Conservation (phyloP, 2,113 vertebrate species). For the Crypturellus undulatus region DNA sequence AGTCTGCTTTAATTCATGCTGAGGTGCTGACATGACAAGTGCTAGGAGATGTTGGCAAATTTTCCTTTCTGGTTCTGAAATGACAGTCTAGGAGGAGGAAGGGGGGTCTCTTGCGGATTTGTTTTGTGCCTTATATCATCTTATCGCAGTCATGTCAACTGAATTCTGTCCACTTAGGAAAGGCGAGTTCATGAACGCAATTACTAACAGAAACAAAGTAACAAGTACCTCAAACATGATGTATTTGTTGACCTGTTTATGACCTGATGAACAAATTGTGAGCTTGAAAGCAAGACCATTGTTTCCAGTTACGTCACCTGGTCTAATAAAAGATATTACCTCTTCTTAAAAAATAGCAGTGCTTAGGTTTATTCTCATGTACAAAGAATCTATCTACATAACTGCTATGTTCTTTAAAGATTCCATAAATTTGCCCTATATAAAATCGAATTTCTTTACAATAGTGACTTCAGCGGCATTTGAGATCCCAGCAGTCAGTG, state of each 20-base stretch:
- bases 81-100: background rate
- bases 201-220: background rate
- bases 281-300: background rate
- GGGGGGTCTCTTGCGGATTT: background rate
- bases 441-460: background rate
- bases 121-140: background rate
- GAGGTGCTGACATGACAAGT: constrained; percentile 9
- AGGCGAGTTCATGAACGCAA: background rate
- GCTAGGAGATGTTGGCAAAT: background rate
- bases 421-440: background rate
- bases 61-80: constrained; percentile 9
- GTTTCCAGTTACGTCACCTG: constrained; percentile 24
- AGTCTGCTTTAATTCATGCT: constrained; percentile 3
- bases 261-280: background rate
- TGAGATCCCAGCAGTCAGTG: background rate
- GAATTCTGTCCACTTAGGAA: background rate
- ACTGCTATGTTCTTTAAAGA: background rate
- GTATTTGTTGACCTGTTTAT: background rate
- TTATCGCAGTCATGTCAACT: background rate
- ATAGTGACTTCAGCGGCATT: background rate
- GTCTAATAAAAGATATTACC: background rate
- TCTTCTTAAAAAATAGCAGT: background rate
- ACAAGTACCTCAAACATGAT: background rate
- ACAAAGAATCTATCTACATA: background rate
- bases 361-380: background rate